Conservation (phyloP, 2,888 invertebrate species). For the Ashinkailepas kermadecensis region DNA sequence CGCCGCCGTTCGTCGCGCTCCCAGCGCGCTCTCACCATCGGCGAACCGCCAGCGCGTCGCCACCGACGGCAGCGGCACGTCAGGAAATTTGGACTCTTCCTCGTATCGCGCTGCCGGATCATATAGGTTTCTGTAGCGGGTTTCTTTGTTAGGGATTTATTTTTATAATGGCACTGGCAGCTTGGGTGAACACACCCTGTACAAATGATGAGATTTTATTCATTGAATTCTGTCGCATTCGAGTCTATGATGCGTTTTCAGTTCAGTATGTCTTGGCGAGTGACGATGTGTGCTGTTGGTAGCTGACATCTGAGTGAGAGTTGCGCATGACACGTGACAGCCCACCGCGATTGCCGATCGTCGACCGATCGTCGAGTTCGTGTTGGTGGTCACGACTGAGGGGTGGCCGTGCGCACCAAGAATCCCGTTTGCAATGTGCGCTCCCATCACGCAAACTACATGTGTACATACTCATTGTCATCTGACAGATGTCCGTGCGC, state of each 20-base stretch:
- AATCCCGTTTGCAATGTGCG: background rate
- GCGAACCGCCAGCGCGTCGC: too few relatives aligned
- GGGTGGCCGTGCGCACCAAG: background rate
- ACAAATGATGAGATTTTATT: background rate
- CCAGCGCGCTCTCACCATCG: too few relatives aligned
- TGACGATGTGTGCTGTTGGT: background rate
- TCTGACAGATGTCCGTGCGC: background rate
- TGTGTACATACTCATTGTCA: background rate
- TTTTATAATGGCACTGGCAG: slow-evolving; percentile 4
- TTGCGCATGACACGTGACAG: background rate
- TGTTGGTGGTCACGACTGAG: background rate
- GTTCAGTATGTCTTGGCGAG: background rate
- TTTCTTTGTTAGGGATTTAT: slow-evolving; percentile 9
- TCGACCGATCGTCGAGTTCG: background rate
- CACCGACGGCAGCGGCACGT: too few relatives aligned
- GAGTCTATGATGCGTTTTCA: background rate
- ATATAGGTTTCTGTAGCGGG: background rate
- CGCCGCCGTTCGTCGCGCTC: too few relatives aligned
- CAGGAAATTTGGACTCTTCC: too few relatives aligned
- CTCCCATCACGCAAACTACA: background rate
- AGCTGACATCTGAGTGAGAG: background rate
- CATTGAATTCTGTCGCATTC: background rate
- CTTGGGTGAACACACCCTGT: background rate
- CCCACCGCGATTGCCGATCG: too few relatives aligned
- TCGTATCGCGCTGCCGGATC: background rate